phyloP scores from a whole-genome alignment of 53 echinoderm and acorn worm genomes.

The Temnopleurus reevesii region DNA sequence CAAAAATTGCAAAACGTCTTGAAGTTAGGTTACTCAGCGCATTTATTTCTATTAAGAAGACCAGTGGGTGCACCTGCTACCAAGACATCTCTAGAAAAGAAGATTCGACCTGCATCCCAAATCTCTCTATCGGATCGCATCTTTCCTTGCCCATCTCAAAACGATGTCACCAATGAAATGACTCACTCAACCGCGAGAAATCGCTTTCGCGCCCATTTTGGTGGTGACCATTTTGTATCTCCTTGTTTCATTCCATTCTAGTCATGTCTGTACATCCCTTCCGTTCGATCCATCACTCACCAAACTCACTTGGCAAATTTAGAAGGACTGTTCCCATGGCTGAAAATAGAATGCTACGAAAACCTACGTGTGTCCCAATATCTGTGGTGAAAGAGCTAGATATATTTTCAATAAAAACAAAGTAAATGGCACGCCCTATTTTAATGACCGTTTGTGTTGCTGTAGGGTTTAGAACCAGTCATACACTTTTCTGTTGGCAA shows the following conservation, averaged over 20 bases:
- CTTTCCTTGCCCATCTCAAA: constrained; percentile 30
- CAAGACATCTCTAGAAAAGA: background rate
- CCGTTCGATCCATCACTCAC: constrained; percentile 32
- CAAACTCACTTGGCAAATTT: constrained; percentile 30
- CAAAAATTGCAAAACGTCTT: background rate
- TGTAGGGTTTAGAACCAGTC: too few species aligned
- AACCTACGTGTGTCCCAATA: too few species aligned
- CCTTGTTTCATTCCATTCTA: constrained; percentile 4
- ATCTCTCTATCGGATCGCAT: constrained; percentile 26
- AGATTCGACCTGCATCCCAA: constrained; percentile 22
- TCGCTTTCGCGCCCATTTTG: constrained; percentile 41
- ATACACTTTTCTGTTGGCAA: too few species aligned
- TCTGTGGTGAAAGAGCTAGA: too few species aligned
- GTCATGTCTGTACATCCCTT: constrained; percentile 26
- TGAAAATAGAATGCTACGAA: too few species aligned
- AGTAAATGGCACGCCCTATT: too few species aligned
- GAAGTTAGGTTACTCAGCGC: background rate
- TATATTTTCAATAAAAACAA: too few species aligned
- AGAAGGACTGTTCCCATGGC: background rate
- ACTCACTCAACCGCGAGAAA: constrained; percentile 25
- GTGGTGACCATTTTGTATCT: constrained; percentile 26
- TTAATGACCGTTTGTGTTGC: too few species aligned
- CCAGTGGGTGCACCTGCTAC: constrained; percentile 26
- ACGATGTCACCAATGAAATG: background rate
- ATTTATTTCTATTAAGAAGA: background rate